A percentile compares a stretch with the other conserved stretches of the same genome.
Evolutionary conservation across 2,888 invertebrate species (phyloP).

Genomic region (Deilephila porcellus): DNA sequence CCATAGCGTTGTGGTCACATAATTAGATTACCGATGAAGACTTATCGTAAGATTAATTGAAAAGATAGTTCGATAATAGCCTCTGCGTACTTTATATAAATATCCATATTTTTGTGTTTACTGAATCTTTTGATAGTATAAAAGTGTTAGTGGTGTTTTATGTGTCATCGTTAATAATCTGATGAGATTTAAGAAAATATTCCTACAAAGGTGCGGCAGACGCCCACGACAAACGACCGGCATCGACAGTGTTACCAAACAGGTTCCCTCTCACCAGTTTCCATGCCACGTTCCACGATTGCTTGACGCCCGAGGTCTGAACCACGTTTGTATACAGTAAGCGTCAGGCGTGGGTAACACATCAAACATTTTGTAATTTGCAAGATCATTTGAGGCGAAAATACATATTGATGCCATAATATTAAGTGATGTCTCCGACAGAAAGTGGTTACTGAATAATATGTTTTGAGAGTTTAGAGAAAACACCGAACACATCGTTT

Average conservation of each 20-base stretch:
- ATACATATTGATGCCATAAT: not conserved
- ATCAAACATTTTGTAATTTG: constrained; percentile 34
- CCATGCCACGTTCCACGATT: constrained; percentile 50
- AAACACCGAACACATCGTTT: too few relatives aligned
- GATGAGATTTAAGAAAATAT: constrained; percentile 39
- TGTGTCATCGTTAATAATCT: constrained; percentile 10
- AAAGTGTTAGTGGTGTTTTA: not conserved
- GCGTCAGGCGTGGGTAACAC: constrained; percentile 36
- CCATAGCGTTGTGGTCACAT: constrained; percentile 4
- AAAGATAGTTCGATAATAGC: constrained; percentile 2
- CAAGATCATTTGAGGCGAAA: not conserved
- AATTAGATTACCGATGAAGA: constrained; percentile 30
- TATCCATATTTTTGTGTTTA: not conserved
- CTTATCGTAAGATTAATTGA: constrained; percentile 10
- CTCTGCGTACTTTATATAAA: not conserved
- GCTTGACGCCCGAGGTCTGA: constrained; percentile 28
- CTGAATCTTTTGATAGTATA: not conserved
- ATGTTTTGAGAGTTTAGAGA: too few relatives aligned
- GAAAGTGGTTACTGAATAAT: too few relatives aligned
- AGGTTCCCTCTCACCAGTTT: constrained; percentile 78
- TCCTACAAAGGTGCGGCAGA: constrained; percentile 57
- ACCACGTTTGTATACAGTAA: constrained; percentile 32
- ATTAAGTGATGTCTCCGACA: not conserved
- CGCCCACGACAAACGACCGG: constrained; percentile 61
- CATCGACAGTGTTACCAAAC: constrained; percentile 63